These are phyloP conservation scores for Drosophila ananassae DNA, from an alignment of 1,140 invertebrate species.

Conservation along the genomic window DNA sequence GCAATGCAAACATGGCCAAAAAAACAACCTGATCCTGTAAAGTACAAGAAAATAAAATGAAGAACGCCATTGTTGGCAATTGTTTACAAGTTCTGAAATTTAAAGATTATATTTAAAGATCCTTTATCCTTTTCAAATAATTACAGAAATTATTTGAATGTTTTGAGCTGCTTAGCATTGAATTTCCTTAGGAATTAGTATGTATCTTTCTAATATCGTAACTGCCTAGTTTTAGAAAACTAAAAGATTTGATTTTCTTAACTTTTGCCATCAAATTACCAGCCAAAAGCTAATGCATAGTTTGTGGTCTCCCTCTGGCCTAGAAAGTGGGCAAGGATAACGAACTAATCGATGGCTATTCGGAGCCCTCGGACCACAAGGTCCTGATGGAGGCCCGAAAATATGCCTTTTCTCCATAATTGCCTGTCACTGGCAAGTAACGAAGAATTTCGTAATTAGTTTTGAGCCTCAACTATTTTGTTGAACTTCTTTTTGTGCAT, in stretches of 20 bases:
- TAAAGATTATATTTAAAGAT: not conserved
- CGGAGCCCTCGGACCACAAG: slow-evolving; percentile 14
- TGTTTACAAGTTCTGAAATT: not conserved
- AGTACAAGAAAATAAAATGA: slow-evolving; percentile 13
- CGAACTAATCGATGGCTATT: slow-evolving; percentile 21
- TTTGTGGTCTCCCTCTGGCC: not conserved
- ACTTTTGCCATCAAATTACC: not conserved
- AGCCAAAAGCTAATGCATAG: not conserved
- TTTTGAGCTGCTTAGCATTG: no score
- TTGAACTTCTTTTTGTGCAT: not conserved
- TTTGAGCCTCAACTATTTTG: slow-evolving; percentile 20
- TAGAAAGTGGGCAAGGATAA: not conserved
- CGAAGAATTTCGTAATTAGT: slow-evolving; percentile 52
- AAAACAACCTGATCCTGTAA: slow-evolving; percentile 25
- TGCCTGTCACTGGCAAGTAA: slow-evolving; percentile 43
- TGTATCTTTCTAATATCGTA: not conserved
- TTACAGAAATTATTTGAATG: no score
- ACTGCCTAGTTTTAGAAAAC: not conserved
- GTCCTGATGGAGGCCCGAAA: slow-evolving; percentile 15
- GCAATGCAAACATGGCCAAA: slow-evolving; percentile 11
- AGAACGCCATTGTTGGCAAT: slow-evolving; percentile 15
- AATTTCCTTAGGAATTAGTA: no score
- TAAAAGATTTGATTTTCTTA: not conserved
- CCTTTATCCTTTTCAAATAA: not conserved
- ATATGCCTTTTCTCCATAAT: slow-evolving; percentile 37